Conservation (phyloP, 2,113 vertebrate species). For the Oreocharis arfaki region DNA sequence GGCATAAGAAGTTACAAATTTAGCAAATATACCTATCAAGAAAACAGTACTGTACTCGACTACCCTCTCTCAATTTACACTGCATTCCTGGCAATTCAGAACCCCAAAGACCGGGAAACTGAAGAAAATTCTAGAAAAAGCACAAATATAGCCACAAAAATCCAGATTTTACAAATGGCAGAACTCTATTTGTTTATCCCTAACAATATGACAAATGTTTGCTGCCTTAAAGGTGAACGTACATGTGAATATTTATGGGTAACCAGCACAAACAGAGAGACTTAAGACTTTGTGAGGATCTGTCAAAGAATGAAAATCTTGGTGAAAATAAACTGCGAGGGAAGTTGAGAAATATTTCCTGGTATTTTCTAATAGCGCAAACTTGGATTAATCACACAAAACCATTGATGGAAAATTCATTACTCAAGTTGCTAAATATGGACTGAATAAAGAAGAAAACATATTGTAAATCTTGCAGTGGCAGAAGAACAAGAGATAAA, state of each 20-base stretch:
- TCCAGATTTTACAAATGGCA: not conserved
- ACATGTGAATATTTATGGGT: not conserved
- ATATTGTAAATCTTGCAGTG: not conserved
- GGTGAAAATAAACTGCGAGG: not conserved
- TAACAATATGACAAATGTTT: not conserved
- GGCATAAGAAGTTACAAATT: not conserved
- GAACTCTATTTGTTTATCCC: not conserved
- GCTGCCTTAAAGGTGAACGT: not conserved
- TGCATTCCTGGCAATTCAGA: not conserved
- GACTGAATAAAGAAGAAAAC: not conserved
- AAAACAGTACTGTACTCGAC: not conserved
- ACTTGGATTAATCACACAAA: not conserved
- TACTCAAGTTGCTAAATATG: not conserved
- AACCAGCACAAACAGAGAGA: not conserved
- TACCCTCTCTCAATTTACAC: not conserved
- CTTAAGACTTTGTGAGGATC: not conserved
- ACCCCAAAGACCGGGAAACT: not conserved
- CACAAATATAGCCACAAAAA: not conserved
- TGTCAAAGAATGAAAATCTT: not conserved
- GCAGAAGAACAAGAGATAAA: conserved; percentile 23
- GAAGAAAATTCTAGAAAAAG: not conserved
- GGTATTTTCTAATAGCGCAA: not conserved
- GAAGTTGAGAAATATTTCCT: not conserved
- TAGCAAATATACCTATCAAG: not conserved
- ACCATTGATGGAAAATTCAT: conserved; percentile 3